Percentiles rank a stretch among this genome's conserved stretches.
Conservation (phyloP, 92 coral and sea anemone genomes). For the Epizoanthus rinbou region DNA sequence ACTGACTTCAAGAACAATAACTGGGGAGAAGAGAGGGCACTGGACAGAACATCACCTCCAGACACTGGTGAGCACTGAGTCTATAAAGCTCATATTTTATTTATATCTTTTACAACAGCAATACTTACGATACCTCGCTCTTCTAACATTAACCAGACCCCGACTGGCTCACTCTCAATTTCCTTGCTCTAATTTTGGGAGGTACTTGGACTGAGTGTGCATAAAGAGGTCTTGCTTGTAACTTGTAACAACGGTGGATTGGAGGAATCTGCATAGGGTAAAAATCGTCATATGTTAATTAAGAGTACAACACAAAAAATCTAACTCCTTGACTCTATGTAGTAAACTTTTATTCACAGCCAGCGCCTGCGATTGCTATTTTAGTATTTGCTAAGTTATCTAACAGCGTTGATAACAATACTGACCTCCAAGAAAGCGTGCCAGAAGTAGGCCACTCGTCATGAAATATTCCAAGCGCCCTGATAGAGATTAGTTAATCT, state of each 20-base stretch:
- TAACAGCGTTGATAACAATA: conserved; percentile 23
- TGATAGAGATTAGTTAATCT: background rate
- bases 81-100: background rate
- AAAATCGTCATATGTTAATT: conserved; percentile 1
- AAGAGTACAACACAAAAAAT: conserved; percentile 18
- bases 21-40: conserved; percentile 19
- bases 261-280: background rate
- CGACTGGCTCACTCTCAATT: background rate
- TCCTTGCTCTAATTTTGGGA: background rate
- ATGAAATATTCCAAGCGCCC: background rate
- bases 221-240: background rate
- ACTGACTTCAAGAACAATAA: conserved; percentile 12
- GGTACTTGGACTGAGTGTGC: background rate
- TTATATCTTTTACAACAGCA: no score
- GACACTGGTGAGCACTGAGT: conserved; percentile 24
- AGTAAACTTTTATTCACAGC: conserved; percentile 25
- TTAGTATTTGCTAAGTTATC: conserved; percentile 21
- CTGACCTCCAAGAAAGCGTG: conserved; percentile 7
- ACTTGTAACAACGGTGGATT: background rate
- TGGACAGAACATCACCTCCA: conserved; percentile 12
- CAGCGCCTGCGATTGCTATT: conserved; percentile 9
- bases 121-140: background rate
- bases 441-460: background rate
- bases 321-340: background rate
- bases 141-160: conserved; percentile 38